A percentile compares a stretch with the other conserved stretches of the same genome.
Evolutionary conservation across 2,797 vertebrate species (phyloP).

Genomic region (Dallia pectoralis): DNA sequence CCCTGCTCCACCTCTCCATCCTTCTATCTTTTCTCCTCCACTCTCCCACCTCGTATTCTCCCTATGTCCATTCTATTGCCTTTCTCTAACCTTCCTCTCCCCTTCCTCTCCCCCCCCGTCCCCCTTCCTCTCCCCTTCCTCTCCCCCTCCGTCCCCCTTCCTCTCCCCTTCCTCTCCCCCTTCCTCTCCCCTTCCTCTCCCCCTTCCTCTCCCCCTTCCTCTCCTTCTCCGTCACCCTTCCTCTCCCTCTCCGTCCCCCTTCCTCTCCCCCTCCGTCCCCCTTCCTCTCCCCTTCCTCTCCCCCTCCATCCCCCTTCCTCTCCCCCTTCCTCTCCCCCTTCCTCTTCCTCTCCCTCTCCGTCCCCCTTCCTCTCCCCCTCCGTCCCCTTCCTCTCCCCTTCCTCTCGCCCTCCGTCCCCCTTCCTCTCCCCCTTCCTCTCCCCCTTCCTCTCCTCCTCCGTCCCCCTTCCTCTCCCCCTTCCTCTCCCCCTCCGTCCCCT

Average conservation of each 20-base stretch:
- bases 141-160: conserved; percentile 23
- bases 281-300: conserved; percentile 25
- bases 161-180: conserved; percentile 7
- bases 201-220: no score
- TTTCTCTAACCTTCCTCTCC: no score
- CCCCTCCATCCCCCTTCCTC: conserved; percentile 18
- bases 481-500: not conserved
- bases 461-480: not conserved
- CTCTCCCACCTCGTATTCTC: no score
- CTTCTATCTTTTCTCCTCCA: no score
- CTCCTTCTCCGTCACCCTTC: no score
- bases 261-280: no score
- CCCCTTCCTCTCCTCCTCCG: conserved; percentile 8
- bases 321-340: conserved; percentile 14
- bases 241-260: no score
- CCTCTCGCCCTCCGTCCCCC: not conserved
- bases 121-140: conserved; percentile 18
- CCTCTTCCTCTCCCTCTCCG: not conserved
- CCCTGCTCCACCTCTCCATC: no score
- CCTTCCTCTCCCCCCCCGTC: no score
- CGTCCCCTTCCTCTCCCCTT: not conserved
- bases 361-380: not conserved
- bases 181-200: not conserved
- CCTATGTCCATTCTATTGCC: no score
- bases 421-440: not conserved